These are phyloP conservation scores for Geotrupes spiniger DNA, from an alignment of 2,888 invertebrate genomes.

Conservation along the genomic window DNA sequence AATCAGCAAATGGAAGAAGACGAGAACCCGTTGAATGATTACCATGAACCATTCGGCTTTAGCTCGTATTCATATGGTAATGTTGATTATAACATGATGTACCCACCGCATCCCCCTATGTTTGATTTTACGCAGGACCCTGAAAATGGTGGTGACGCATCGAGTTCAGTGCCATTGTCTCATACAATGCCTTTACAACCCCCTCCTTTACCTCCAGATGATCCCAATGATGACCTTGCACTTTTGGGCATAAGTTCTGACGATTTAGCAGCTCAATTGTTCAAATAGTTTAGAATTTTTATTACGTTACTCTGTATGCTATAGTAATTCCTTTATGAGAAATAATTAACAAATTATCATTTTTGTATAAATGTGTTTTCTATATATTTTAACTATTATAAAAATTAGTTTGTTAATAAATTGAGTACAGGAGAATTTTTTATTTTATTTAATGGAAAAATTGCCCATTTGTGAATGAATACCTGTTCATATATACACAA, in stretches of 20 bases:
- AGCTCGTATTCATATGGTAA: constrained; percentile 16
- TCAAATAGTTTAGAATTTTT: constrained; percentile 26
- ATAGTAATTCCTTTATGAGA: no score
- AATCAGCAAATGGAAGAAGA: constrained; percentile 17
- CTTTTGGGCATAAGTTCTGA: constrained; percentile 84
- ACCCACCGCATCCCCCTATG: constrained; percentile 33
- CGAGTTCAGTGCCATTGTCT: constrained; percentile 36
- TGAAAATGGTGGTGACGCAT: constrained; percentile 21
- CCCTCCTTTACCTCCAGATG: constrained; percentile 47
- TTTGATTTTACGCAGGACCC: constrained; percentile 40
- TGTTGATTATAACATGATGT: constrained; percentile 42
- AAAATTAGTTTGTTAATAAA: no score
- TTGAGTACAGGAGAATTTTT: no score
- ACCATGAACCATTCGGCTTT: constrained; percentile 20
- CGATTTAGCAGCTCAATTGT: constrained; percentile 63
- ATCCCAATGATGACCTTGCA: constrained; percentile 70
- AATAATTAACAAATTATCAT: no score
- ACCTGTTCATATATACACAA: no score
- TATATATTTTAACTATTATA: no score
- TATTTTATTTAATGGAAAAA: no score
- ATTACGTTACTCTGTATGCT: no score
- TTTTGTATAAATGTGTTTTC: no score
- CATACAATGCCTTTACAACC: constrained; percentile 47
- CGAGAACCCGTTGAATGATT: constrained; percentile 19
- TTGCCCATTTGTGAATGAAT: no score